Base-by-base conservation (phyloP, 2,797 vertebrate genomes). In the Sphenopsis melanotis region DNA sequence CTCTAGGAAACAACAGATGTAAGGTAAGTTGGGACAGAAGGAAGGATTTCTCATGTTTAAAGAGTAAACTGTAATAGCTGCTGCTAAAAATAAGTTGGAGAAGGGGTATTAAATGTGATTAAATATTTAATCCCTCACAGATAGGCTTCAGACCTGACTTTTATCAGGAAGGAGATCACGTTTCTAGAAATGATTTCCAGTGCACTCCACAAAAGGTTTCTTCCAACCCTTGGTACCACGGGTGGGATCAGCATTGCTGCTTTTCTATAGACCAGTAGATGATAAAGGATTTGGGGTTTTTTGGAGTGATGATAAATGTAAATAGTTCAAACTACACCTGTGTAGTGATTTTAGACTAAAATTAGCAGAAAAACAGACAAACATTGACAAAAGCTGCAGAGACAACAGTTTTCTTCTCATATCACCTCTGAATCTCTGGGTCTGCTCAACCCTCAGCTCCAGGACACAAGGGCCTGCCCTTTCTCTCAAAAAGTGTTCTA, bases 41-140 rank as follows among this genome's bases (percentile, higher is more conserved):
- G 47, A 82, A 42, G 66, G 59, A 84, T 87, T 88, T 90, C 49
- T 87, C 63, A n/a, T 8, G 32, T 60, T 84, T 70, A 37, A 87
- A 59, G 44, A 78, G 74, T 59, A 71, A 90, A 86, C 69, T 60
- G 52, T 26, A 94, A 91, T 12, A 94, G 87, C 49, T 90, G 39
- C 39, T 74, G 53, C 89, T 90, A 82, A 93, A 95, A 87, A 85
- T 63, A 80, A 79, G 15, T 34, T 77, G 68, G 63, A 52, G 22
- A 93, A 91, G 4, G 22, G 29, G 47, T 75, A 91, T 86, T 81
- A 93, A 87, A 86, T 46, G 55, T 0, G 9, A 94, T 93, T 94
- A 87, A 83, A 69, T 83, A 55, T 94, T 91, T 93, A 94, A 94
- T 83, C 82, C 69, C 37, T 59, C 36, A 70, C 64, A 64, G 78